A percentile compares a stretch with the other conserved stretches of the same genome.
These are phyloP conservation scores for Chironomus riparius DNA, from an alignment of 2,888 invertebrate species.

Conservation along the genomic window DNA sequence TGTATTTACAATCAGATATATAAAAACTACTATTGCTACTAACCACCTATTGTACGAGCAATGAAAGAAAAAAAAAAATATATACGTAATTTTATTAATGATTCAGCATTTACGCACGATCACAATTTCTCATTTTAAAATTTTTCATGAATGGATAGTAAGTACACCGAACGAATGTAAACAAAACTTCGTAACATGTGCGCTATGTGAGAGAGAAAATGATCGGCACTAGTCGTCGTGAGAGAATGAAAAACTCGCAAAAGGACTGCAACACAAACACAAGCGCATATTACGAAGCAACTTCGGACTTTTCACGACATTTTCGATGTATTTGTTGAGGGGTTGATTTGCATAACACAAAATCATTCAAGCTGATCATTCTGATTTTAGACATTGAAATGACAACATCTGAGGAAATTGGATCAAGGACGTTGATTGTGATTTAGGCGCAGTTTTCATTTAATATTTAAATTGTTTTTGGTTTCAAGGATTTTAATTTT, in stretches of 20 bases:
- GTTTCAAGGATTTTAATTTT: neutral
- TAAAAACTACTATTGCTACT: conserved; percentile 9
- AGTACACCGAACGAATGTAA: neutral
- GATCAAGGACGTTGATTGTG: neutral
- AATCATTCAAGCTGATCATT: conserved; percentile 25
- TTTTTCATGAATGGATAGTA: conserved; percentile 10
- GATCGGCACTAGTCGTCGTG: conserved; percentile 1
- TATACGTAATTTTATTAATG: too few relatives aligned
- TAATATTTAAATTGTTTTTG: neutral
- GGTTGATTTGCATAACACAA: neutral
- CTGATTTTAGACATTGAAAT: neutral
- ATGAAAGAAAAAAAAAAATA: neutral
- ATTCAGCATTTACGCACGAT: too few relatives aligned
- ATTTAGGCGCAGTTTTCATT: too few relatives aligned
- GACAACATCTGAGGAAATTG: neutral
- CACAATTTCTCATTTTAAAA: too few relatives aligned
- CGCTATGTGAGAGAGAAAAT: neutral
- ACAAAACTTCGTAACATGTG: conserved; percentile 9
- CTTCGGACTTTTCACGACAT: neutral
- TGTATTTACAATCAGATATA: conserved; percentile 15
- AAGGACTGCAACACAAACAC: conserved; percentile 19
- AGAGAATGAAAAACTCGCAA: conserved; percentile 9
- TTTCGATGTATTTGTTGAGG: neutral
- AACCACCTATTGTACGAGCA: conserved; percentile 11
- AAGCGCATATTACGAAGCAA: neutral